Conservation (phyloP, 2,888 invertebrate genomes). For the Cataglyphis livida region DNA sequence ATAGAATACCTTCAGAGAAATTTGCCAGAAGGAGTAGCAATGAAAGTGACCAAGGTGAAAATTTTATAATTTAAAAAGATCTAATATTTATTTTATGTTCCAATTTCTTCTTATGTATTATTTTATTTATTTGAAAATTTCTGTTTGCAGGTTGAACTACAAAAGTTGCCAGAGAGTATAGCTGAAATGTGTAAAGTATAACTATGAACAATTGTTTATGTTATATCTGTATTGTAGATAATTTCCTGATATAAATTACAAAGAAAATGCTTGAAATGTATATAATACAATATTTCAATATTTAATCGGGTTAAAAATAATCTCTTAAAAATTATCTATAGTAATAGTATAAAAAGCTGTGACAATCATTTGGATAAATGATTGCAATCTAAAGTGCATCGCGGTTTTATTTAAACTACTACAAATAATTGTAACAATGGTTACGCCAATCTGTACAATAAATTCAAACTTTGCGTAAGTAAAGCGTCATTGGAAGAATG, state of each 20-base stretch:
- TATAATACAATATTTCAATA: background rate
- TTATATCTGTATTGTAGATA: background rate
- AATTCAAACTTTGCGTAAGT: background rate
- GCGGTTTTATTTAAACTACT: constrained; percentile 1
- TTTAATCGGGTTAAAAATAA: background rate
- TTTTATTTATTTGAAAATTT: constrained; percentile 28
- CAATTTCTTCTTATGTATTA: background rate
- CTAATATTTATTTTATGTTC: background rate
- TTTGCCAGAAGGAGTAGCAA: constrained; percentile 98
- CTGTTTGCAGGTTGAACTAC: constrained; percentile 78
- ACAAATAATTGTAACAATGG: background rate
- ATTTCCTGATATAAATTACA: constrained; percentile 10
- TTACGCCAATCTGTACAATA: background rate
- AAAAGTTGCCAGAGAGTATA: constrained; percentile 75
- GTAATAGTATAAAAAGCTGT: background rate
- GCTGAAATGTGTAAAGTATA: background rate
- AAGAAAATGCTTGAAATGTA: background rate
- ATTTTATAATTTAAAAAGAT: background rate
- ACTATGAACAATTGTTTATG: constrained; percentile 15
- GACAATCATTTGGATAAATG: constrained; percentile 12
- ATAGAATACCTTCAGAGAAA: constrained; percentile 98
- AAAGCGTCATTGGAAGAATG: background rate
- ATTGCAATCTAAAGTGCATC: background rate
- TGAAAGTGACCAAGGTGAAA: constrained; percentile 93
- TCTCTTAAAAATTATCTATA: background rate